These are phyloP conservation scores for Hydractinia symbiolongicarpus DNA, from an alignment of 30 jellyfish, hydroid and myxozoan genomes.

Conservation along the genomic window DNA sequence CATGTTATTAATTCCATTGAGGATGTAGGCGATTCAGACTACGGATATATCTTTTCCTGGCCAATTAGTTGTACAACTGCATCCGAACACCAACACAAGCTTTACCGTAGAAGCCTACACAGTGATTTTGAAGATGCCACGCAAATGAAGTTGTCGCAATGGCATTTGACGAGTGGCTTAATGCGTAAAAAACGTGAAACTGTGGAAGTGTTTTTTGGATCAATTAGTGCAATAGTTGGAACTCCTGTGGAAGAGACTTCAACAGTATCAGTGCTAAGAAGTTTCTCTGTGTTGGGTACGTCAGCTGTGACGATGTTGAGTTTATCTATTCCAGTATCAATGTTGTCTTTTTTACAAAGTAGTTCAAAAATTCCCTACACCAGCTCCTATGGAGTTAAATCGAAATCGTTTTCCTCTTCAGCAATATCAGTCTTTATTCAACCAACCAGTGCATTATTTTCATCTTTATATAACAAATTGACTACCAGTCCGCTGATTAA, in stretches of 20 bases:
- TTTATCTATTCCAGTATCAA: too few species aligned
- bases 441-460: too few species aligned
- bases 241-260: constrained; percentile 52
- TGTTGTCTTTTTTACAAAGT: too few species aligned
- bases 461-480: too few species aligned
- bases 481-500: too few species aligned
- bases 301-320: too few species aligned
- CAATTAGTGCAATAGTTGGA: constrained; percentile 83
- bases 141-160: constrained; percentile 17
- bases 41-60: constrained; percentile 56
- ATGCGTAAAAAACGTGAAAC: not conserved
- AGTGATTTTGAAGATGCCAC: not conserved
- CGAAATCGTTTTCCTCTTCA: too few species aligned
- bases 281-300: too few species aligned
- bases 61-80: constrained; percentile 49
- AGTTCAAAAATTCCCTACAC: too few species aligned
- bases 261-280: not conserved
- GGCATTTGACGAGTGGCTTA: constrained; percentile 65
- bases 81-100: constrained; percentile 10
- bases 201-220: constrained; percentile 54
- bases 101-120: constrained; percentile 47
- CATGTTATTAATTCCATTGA: not conserved
- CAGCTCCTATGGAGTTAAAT: too few species aligned
- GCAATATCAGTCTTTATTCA: too few species aligned
- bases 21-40: not conserved